Evolutionary conservation across 2,888 invertebrate species (phyloP).

Genomic region (Scaptomyza caliginosa): DNA sequence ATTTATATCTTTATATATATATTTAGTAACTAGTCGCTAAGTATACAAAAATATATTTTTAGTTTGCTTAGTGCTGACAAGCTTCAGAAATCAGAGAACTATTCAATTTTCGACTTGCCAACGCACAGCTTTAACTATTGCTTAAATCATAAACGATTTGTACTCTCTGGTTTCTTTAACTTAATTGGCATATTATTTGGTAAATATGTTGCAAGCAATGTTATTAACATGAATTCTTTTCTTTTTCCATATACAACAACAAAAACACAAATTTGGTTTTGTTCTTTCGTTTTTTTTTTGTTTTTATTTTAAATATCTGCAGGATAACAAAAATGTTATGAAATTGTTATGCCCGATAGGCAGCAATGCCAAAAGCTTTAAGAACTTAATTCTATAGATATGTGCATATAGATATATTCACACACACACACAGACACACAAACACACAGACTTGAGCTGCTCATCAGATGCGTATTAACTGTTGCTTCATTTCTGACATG

Average conservation of each 20-base stretch:
- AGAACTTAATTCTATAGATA: constrained; percentile 35
- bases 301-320: constrained; percentile 27
- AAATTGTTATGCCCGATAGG: constrained; percentile 27
- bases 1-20: constrained; percentile 7
- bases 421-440: constrained; percentile 5
- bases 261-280: constrained; percentile 9
- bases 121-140: neutral
- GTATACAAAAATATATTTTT: constrained; percentile 18
- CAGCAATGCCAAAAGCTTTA: constrained; percentile 23
- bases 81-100: constrained; percentile 23
- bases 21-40: constrained; percentile 41
- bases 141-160: neutral
- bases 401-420: too few relatives aligned
- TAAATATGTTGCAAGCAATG: constrained; percentile 43
- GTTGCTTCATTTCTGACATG: constrained; percentile 34
- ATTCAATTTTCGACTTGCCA: neutral
- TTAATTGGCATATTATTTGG: neutral
- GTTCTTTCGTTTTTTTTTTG: constrained; percentile 12
- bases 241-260: constrained; percentile 18
- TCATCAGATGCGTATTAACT: constrained; percentile 29
- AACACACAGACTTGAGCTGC: constrained; percentile 3
- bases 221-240: constrained; percentile 60
- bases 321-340: constrained; percentile 38
- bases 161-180: constrained; percentile 34
- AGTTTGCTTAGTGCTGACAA: neutral